These are phyloP conservation scores for Ariolimax columbianus DNA, from an alignment of 2,888 invertebrate species.

Conservation along the genomic window DNA sequence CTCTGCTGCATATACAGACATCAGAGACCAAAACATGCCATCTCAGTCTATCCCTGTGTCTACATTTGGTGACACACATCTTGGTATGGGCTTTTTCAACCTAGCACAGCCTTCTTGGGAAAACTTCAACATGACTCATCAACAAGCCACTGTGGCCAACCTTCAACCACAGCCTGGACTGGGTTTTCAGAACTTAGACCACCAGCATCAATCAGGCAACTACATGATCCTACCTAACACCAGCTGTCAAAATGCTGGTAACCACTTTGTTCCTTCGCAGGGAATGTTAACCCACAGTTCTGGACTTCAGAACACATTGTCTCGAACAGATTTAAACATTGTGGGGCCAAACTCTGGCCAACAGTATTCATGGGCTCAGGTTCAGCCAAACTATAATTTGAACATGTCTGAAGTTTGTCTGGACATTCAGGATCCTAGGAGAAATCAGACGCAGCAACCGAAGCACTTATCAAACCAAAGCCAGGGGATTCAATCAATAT, in stretches of 20 bases:
- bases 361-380: conserved; percentile 7
- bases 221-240: conserved; percentile 22
- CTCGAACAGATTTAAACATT: conserved; percentile 1
- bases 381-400: not conserved
- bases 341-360: not conserved
- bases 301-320: not conserved
- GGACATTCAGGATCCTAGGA: not conserved
- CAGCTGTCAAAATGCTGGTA: not conserved
- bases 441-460: not conserved
- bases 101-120: conserved; percentile 27
- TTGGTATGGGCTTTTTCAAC: conserved; percentile 10
- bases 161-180: not conserved
- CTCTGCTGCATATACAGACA: not conserved
- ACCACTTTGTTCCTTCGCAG: not conserved
- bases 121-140: conserved; percentile 25
- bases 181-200: conserved; percentile 6
- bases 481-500: not conserved
- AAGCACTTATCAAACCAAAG: not conserved
- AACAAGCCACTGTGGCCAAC: not conserved
- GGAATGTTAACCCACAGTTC: conserved; percentile 5
- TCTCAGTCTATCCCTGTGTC: conserved; percentile 2
- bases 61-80: conserved; percentile 12
- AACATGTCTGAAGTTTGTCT: not conserved
- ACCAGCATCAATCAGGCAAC: conserved; percentile 11
- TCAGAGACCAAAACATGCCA: conserved; percentile 17